Percentiles rank a stretch among this genome's conserved stretches.
Conservation (phyloP, 2,113 vertebrate species). For the Helogale parvula region DNA sequence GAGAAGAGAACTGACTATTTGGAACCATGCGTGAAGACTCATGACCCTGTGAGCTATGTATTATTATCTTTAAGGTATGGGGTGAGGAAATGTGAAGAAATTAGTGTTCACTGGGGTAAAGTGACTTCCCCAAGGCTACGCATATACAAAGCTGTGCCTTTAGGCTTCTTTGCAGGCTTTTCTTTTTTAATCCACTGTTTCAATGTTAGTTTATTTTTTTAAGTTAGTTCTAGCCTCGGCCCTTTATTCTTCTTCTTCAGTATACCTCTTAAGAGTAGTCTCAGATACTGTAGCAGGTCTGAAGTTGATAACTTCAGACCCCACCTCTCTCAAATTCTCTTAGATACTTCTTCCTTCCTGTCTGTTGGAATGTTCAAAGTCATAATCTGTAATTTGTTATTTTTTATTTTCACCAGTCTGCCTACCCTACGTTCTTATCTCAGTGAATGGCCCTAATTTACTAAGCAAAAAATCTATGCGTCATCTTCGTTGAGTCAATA, state of each 20-base stretch:
- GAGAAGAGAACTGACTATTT: neutral
- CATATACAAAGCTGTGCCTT: neutral
- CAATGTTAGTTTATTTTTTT: neutral
- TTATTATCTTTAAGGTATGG: neutral
- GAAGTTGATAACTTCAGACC: neutral
- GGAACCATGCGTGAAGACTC: neutral
- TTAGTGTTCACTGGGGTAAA: neutral
- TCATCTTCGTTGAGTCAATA: neutral
- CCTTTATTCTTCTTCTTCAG: neutral
- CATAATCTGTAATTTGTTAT: neutral
- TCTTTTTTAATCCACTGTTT: neutral
- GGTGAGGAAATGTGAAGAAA: conserved; percentile 33
- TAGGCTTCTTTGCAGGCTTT: neutral
- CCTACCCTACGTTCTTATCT: neutral
- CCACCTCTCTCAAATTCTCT: neutral
- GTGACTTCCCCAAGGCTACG: neutral
- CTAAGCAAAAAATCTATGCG: neutral
- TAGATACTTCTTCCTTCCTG: neutral
- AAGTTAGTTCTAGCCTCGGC: neutral
- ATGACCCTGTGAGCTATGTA: neutral
- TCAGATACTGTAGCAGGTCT: neutral
- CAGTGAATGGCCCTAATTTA: neutral
- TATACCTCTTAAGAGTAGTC: neutral
- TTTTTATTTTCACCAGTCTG: neutral
- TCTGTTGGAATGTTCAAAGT: neutral